These are phyloP conservation scores for Xenentodon cancila DNA, from an alignment of 2,797 vertebrate species.

Conservation along the genomic window DNA sequence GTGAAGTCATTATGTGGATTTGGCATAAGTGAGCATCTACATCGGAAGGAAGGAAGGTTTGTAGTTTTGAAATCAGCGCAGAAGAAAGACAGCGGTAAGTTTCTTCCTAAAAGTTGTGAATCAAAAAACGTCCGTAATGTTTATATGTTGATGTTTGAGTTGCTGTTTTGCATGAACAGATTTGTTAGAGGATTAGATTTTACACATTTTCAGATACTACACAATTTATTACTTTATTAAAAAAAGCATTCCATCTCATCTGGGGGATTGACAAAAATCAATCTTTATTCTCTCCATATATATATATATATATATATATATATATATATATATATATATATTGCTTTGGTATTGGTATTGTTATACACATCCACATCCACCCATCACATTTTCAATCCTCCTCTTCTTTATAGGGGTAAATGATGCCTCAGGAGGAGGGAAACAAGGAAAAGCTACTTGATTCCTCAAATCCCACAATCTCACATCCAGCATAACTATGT, in stretches of 20 bases:
- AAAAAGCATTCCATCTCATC: not conserved
- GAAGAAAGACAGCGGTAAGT: conserved; percentile 22
- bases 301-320: too few species aligned
- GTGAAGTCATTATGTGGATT: conserved; percentile 73
- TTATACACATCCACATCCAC: conserved; percentile 15
- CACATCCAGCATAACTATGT: conserved; percentile 37
- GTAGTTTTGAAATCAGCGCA: conserved; percentile 51
- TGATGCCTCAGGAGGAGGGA: conserved; percentile 69
- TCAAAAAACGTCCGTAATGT: too few species aligned
- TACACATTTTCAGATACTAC: too few species aligned
- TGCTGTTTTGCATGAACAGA: too few species aligned
- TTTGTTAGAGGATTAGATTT: too few species aligned
- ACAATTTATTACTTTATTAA: too few species aligned
- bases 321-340: too few species aligned
- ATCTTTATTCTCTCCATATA: conserved; percentile 18
- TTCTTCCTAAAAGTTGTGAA: conserved; percentile 6
- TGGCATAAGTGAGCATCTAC: conserved; percentile 50
- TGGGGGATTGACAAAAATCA: conserved; percentile 24
- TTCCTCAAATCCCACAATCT: conserved; percentile 46
- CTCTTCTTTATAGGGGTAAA: conserved; percentile 70
- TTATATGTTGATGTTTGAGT: too few species aligned
- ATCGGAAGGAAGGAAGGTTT: conserved; percentile 33
- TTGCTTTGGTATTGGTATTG: too few species aligned
- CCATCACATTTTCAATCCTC: conserved; percentile 23
- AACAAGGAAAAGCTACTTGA: conserved; percentile 24